Base-by-base conservation (phyloP, 1,140 invertebrate species). In the Drosophila bifasciata region DNA sequence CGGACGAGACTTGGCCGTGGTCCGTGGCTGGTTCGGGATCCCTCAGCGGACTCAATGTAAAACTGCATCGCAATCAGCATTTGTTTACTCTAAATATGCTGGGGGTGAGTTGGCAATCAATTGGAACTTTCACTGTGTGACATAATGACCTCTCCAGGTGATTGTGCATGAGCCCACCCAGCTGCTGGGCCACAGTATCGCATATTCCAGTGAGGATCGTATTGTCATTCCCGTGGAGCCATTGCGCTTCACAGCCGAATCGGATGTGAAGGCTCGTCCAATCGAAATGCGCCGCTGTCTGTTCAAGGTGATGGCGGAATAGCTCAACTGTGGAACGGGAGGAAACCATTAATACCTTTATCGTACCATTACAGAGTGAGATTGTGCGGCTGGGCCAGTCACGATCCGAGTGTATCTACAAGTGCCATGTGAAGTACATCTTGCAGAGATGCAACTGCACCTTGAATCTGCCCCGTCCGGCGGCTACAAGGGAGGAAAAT, bases 1-100 rank as follows among this genome's bases (percentile, higher is more conserved):
- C 46, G 0, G 67, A 81, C 58, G 56, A 56, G 1, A 72, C 76
- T 3, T 89, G 80, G 86, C 85, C 85, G 0, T 89, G 85, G 85
- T 70, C 74, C 0, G 80, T 79, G 39, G 71, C 74, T 5, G 51
- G 45, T 8, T 61, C 74, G 1, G 86, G 86, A 0, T 49, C 76
- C 4, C 25, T 51, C 0, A 78, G 74, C 23, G 86, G 68, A 0
- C 56, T 89, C 0, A 64, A 66, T 40, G 59, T 89, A 0, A 68
- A 76, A 8, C 45, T 89, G 0, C 57, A 55, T 48, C 74, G 78
- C 0, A 28, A 50, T 3, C 16, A 79, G 3, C 23, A 23, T 1
- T 21, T 8, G 4, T 53, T 39, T 3, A 17, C 7, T 3, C 15
- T 85, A 1, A 69, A 85, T 13, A 55, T 48, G 8, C 11, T 89